A percentile compares a stretch with the other conserved stretches of the same genome.
phyloP scores from a whole-genome alignment of 1,140 invertebrate genomes.

The Magallana gigas region DNA sequence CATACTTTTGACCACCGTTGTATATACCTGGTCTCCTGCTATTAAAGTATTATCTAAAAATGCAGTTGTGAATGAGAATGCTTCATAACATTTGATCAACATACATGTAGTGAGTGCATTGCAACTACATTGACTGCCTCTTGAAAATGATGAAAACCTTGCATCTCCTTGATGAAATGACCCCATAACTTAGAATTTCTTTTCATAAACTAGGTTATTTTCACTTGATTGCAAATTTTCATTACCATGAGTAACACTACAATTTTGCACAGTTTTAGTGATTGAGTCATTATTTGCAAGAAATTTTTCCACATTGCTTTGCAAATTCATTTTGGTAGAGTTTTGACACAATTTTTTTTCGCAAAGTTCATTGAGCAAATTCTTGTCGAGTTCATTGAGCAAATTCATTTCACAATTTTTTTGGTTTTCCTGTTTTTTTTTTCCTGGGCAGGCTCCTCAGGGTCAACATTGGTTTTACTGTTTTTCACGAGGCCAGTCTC shows the following conservation, averaged over 20 bases:
- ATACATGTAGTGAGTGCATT: conserved; percentile 42
- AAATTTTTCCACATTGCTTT: background rate
- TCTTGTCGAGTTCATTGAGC: background rate
- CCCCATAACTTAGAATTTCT: background rate
- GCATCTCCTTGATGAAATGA: background rate
- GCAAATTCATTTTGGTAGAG: background rate
- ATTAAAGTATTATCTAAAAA: conserved; percentile 35
- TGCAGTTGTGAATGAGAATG: background rate
- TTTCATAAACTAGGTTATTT: too few species aligned
- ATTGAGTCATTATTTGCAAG: background rate
- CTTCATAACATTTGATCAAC: background rate
- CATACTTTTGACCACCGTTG: background rate
- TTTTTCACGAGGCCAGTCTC: background rate
- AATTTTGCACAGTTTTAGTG: background rate
- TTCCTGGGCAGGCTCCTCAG: too few species aligned
- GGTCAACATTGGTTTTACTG: background rate
- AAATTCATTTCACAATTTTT: conserved; percentile 8
- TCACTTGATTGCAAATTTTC: too few species aligned
- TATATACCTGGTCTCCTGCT: conserved; percentile 44
- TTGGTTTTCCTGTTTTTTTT: background rate
- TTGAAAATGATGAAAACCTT: conserved; percentile 36
- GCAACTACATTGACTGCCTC: conserved; percentile 51
- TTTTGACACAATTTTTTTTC: background rate
- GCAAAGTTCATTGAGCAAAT: background rate
- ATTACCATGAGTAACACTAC: background rate